phyloP scores from a whole-genome alignment of 2,113 vertebrate genomes.

The Hippocampus barbouri region DNA sequence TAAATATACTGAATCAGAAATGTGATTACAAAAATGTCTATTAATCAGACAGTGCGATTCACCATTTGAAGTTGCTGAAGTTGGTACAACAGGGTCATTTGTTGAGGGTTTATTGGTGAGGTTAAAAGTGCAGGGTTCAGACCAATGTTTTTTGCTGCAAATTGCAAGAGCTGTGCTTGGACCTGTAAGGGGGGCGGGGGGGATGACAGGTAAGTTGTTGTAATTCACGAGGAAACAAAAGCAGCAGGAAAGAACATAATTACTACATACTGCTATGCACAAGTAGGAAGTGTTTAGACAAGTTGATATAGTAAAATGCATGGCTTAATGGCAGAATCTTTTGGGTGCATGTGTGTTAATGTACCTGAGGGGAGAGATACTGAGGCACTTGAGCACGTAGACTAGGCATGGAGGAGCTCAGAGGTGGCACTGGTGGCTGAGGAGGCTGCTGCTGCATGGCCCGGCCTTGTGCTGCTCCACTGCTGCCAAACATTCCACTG shows the following conservation, averaged over 20 bases:
- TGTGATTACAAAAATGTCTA: not conserved
- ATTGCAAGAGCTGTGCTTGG: conserved; percentile 99
- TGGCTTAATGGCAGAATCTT: not conserved
- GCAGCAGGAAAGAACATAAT: conserved; percentile 1
- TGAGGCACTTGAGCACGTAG: conserved; percentile 99
- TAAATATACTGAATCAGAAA: not conserved
- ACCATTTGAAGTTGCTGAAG: conserved; percentile 99
- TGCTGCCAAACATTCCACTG: conserved; percentile 96
- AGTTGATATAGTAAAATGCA: not conserved
- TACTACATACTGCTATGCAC: not conserved
- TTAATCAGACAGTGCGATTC: conserved; percentile 52
- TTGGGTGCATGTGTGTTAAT: conserved; percentile 72
- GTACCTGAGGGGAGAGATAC: conserved; percentile 99
- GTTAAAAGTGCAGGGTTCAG: conserved; percentile 99
- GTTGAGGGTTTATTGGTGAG: conserved; percentile 99
- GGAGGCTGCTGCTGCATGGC: conserved; percentile 86
- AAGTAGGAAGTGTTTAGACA: not conserved
- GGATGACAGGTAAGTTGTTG: conserved; percentile 23
- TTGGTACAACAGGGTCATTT: conserved; percentile 99
- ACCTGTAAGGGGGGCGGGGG: conserved; percentile 70
- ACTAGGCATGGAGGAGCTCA: conserved; percentile 98
- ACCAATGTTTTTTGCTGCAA: conserved; percentile 99
- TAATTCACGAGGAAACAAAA: conserved; percentile 7
- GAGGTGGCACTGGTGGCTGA: conserved; percentile 91
- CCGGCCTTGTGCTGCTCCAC: conserved; percentile 94